Percentiles rank a stretch among this genome's conserved stretches.
Evolutionary conservation across 2,113 vertebrate genomes (phyloP).

Genomic region (Nycticryphes semicollaris): DNA sequence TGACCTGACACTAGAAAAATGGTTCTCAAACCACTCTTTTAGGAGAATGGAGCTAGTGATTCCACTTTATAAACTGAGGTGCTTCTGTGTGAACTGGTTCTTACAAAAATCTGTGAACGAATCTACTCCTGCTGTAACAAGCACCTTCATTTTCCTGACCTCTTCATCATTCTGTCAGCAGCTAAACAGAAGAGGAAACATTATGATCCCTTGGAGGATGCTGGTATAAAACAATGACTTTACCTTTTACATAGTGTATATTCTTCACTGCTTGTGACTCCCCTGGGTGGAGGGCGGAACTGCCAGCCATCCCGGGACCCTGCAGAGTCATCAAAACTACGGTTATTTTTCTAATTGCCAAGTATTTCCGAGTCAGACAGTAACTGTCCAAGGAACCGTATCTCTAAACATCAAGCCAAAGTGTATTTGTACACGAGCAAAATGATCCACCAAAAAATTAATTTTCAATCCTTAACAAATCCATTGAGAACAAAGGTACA

Average conservation of each 20-base stretch:
- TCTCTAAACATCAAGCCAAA: not conserved
- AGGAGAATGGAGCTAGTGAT: not conserved
- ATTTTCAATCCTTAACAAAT: not conserved
- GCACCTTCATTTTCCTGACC: not conserved
- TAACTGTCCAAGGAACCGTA: not conserved
- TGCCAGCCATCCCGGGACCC: conserved; percentile 91
- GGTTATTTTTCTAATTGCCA: not conserved
- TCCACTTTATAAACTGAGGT: not conserved
- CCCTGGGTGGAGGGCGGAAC: conserved; percentile 94
- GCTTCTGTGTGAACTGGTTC: not conserved
- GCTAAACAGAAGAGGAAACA: not conserved
- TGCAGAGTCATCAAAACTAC: conserved; percentile 34
- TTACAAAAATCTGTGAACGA: not conserved
- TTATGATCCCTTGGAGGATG: not conserved
- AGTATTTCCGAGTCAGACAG: not conserved
- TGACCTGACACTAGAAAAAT: not conserved
- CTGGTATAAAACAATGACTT: not conserved
- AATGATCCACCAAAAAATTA: not conserved
- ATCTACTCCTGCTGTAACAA: not conserved
- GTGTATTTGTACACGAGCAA: not conserved
- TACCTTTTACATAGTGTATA: conserved; percentile 98
- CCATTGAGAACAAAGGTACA: not conserved
- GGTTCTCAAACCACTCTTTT: not conserved
- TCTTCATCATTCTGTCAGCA: not conserved
- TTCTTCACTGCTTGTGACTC: conserved; percentile 97